Conservation (phyloP, 2,888 invertebrate genomes). For the Allygus modestus region DNA sequence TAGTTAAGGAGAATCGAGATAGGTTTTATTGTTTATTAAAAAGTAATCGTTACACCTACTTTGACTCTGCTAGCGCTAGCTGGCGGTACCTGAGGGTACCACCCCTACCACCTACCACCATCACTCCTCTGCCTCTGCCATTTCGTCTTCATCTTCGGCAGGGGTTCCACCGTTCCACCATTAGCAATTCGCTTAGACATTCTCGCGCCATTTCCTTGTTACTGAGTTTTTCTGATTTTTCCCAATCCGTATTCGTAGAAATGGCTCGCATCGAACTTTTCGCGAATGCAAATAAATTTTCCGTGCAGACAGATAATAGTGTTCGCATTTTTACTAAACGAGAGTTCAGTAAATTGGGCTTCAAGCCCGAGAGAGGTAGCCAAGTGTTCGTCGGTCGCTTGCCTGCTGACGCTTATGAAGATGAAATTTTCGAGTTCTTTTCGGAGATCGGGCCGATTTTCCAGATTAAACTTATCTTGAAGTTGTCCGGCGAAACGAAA, state of each 20-base stretch:
- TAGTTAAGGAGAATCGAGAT: no score
- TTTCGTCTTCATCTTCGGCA: background rate
- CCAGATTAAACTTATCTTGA: background rate
- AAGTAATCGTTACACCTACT: no score
- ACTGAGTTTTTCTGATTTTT: no score
- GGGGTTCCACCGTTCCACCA: background rate
- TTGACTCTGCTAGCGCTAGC: no score
- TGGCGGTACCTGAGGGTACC: background rate
- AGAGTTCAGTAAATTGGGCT: background rate
- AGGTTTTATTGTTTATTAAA: no score
- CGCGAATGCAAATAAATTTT: background rate
- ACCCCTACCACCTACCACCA: background rate
- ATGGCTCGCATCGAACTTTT: background rate
- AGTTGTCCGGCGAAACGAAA: background rate
- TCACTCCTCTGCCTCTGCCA: background rate
- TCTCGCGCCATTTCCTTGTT: no score
- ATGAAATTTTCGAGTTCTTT: background rate
- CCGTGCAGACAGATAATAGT: background rate
- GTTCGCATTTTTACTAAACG: constrained; percentile 1
- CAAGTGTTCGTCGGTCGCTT: background rate
- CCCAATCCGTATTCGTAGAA: no score
- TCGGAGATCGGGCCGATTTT: background rate
- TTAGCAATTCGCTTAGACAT: no score
- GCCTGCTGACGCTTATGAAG: constrained; percentile 3
- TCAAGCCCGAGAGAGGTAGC: background rate